Base-by-base conservation (phyloP, 2,888 invertebrate genomes). In the Ophioninae sp. region DNA sequence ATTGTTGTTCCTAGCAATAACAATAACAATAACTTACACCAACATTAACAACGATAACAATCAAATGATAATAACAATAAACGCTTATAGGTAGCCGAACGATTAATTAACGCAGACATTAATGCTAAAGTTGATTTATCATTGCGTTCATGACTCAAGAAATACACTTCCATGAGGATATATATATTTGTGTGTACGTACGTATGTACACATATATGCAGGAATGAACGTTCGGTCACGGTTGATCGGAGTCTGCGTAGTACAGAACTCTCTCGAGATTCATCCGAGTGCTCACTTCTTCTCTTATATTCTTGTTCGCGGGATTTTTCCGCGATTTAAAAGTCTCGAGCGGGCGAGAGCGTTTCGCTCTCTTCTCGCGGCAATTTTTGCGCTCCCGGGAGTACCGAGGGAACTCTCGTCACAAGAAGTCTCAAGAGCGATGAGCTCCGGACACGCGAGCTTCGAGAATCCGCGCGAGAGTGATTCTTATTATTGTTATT, bases 61-160 rank as follows among this genome's bases (percentile, higher is more conserved):
- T 41, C 30, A 3, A 67, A 67, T 44, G 23, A 39, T 75, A 37
- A 57, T 39, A 56, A 69, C 69, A 70, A 64, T 57, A 41, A 23
- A 41, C 57, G 56, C 59, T 65, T 80, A 80, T 73, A 76, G 83
- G 85, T 85, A 87, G 85, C 85, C 37, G 61, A 10, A 84, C 81
- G 83, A 85, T 88, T 87, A 82, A 85, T 87, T 87, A 87, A 85
- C 80, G 79, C 81, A 87, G 86, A 87, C 86, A 81, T 86, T 87
- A 86, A 87, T 84, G 86, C 84, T 78, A 72, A 64, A 41, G 70
- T 79, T 87, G 86, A 88, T 87, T 87, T 86, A 88, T 88, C 86
- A 86, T 86, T 79, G 77, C 57, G 44, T 50, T 82, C 72, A 68
- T 83, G 87, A 85, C 86, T 87, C 62, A 64, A 23, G 75, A 79